These are phyloP conservation scores for Apamea sordens DNA, from an alignment of 2,888 invertebrate species.

Conservation along the genomic window DNA sequence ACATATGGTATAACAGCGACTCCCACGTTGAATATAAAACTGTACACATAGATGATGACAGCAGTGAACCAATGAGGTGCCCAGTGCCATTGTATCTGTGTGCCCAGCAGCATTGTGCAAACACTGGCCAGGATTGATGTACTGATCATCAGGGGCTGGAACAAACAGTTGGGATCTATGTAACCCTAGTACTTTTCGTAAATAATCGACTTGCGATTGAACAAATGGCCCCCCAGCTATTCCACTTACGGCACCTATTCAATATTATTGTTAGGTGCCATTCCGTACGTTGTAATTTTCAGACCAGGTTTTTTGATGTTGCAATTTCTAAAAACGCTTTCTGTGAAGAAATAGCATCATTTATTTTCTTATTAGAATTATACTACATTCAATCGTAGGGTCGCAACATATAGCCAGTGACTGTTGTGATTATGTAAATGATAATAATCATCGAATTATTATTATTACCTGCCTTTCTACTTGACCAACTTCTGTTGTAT, in stretches of 20 bases:
- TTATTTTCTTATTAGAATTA: background rate
- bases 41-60: slow-evolving; percentile 77
- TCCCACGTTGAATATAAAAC: slow-evolving; percentile 85
- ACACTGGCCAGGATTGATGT: slow-evolving; percentile 75
- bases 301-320: background rate
- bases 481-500: background rate
- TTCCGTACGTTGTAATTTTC: background rate
- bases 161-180: slow-evolving; percentile 23
- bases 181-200: slow-evolving; percentile 3
- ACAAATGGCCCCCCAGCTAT: background rate
- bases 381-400: background rate
- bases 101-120: slow-evolving; percentile 76
- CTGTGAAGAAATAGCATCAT: background rate
- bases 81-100: slow-evolving; percentile 77
- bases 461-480: background rate
- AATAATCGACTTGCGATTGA: background rate
- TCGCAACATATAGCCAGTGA: background rate
- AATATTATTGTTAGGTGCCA: background rate
- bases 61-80: slow-evolving; percentile 82
- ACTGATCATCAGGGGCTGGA: slow-evolving; percentile 75
- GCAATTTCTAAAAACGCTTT: background rate
- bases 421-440: background rate
- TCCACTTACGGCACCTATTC: background rate
- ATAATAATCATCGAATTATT: background rate
- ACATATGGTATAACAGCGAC: slow-evolving; percentile 86